phyloP scores from a whole-genome alignment of 2,113 vertebrate genomes.

The Trinectes maculatus region DNA sequence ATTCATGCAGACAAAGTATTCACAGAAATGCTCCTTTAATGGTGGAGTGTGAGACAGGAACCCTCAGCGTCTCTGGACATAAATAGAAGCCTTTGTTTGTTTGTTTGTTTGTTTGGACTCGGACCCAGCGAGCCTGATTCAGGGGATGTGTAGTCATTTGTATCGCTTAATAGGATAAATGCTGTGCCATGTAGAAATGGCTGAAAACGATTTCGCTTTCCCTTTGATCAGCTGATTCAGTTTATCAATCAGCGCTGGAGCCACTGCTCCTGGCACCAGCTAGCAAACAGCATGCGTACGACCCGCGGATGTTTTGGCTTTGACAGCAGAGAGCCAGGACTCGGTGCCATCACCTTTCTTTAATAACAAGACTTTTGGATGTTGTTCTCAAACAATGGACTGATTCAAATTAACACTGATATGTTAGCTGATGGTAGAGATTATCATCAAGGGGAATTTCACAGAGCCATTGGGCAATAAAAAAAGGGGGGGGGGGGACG shows the following conservation, averaged over 20 bases:
- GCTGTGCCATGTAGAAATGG: slow-evolving; percentile 24
- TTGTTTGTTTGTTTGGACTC: slow-evolving; percentile 9
- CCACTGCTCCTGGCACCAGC: slow-evolving; percentile 21
- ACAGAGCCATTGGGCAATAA: not conserved
- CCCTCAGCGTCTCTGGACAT: slow-evolving; percentile 36
- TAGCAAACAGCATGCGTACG: slow-evolving; percentile 21
- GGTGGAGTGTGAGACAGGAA: slow-evolving; percentile 32
- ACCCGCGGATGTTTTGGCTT: not conserved
- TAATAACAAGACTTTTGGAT: too few species aligned
- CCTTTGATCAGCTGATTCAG: not conserved
- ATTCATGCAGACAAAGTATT: slow-evolving; percentile 23
- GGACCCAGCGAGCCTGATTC: not conserved
- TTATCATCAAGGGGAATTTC: too few species aligned
- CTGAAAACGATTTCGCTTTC: slow-evolving; percentile 27
- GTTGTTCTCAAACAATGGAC: too few species aligned
- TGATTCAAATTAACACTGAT: not conserved
- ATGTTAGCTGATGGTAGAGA: not conserved
- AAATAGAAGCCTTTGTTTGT: slow-evolving; percentile 69
- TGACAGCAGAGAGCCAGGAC: not conserved
- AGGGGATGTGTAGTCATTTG: slow-evolving; percentile 43
- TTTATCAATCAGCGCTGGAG: slow-evolving; percentile 34
- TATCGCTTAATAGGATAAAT: slow-evolving; percentile 46
- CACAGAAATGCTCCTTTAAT: slow-evolving; percentile 58
- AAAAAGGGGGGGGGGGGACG: not conserved
- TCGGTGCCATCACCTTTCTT: too few species aligned